Evolutionary conservation across 35 echinoderm and acorn worm species (phyloP), one percentile per base, ranked within the genome.

Genomic region (Lytechinus variegatus): DNA sequence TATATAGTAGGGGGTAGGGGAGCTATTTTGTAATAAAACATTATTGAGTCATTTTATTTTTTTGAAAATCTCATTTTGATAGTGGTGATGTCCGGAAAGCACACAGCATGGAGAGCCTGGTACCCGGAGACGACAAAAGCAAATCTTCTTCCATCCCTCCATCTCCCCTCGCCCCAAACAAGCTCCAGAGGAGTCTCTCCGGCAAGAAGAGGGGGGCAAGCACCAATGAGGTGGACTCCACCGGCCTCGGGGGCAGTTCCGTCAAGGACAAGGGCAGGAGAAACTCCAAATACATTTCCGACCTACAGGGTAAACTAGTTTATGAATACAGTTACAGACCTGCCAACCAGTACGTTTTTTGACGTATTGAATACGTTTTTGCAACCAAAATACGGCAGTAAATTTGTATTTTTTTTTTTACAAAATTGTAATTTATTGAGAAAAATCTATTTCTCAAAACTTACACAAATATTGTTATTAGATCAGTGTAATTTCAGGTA

Each of bases 41-140:
- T 79, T 24, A 24, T 79, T 19, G n/a, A 24, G n/a, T 79, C 21
- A 19, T 24, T 79, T 16, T 24, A 2, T 79, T 79, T 79, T n/a
- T 24, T 58, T 24, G 19, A 4, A n/a, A 24, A 79, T 79, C n/a
- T 27, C 4, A 79, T 79, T 24, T 79, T n/a, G 1, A 61, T 54
- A 99, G 98, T 89, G 96, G 96, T 21, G 98, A 99, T 96, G 95
- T 99, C 9, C 96, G 98, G 44, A 99, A 99, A 60, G 98, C 98
- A n/a, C 98, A 99, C 55, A 99, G 98, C 94, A 96, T 99, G 96
- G 98, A 99, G 93, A 99, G 95, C 55, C 86, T 99, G 16, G 94
- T 98, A 8, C 86, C 95, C 8, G 94, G 94, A 6, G 95, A 95
- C 54, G 97, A 97, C 29, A 91, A 95, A 11, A 95, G 95, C 54